Evolutionary conservation across 2,888 invertebrate species (phyloP).

Genomic region (Clanis bilineata): DNA sequence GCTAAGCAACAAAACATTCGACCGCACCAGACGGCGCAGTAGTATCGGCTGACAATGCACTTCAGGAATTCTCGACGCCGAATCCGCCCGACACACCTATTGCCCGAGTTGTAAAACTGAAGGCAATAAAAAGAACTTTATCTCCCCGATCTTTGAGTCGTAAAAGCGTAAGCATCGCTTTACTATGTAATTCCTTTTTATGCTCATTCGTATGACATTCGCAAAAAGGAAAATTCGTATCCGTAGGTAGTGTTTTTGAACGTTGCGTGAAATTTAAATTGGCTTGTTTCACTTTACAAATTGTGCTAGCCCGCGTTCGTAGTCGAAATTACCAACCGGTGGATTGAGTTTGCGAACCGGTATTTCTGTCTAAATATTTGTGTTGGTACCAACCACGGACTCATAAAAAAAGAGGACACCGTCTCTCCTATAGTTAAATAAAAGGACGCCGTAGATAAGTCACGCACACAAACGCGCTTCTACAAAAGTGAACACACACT

Average conservation of each 20-base stretch:
- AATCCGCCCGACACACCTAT: constrained; percentile 59
- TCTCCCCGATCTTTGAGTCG: constrained; percentile 62
- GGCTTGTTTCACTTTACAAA: constrained; percentile 29
- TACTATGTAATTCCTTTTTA: constrained; percentile 67
- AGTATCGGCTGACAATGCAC: constrained; percentile 13
- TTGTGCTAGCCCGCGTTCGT: neutral
- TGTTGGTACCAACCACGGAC: too few species aligned
- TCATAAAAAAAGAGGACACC: too few species aligned
- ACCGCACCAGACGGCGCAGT: constrained; percentile 1
- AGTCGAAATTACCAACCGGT: neutral
- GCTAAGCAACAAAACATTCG: constrained; percentile 14
- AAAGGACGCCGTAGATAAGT: too few species aligned
- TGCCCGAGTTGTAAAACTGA: constrained; percentile 60
- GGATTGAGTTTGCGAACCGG: neutral
- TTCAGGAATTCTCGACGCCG: constrained; percentile 37
- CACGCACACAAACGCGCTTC: too few species aligned
- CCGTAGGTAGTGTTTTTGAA: constrained; percentile 33
- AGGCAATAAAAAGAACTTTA: constrained; percentile 71
- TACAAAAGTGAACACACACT: too few species aligned
- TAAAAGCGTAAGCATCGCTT: constrained; percentile 67
- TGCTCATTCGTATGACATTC: constrained; percentile 49
- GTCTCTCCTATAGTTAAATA: too few species aligned
- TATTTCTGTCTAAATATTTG: neutral
- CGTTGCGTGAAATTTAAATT: constrained; percentile 54
- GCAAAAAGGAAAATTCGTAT: constrained; percentile 49